Conservation (phyloP, 1,140 invertebrate species). For the Neodiprion virginianus region DNA sequence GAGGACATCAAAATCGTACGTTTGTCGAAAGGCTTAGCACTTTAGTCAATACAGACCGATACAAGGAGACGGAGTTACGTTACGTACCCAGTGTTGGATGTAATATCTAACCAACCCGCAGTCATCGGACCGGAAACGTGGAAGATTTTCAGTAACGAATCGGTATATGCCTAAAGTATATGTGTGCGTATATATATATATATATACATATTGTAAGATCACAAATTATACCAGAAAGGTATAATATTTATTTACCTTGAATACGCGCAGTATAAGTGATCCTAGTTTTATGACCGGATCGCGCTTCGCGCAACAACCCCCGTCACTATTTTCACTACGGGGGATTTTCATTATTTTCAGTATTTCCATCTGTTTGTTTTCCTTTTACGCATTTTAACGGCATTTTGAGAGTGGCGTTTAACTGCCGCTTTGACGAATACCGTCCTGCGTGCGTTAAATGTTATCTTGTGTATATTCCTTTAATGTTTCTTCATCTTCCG, state of each 20-base stretch:
- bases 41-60: slow-evolving; percentile 43
- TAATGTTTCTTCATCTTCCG: background rate
- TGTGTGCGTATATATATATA: no score
- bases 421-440: background rate
- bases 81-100: background rate
- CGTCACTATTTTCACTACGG: background rate
- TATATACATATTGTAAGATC: background rate
- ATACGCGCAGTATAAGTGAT: background rate
- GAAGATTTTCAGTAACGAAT: no score
- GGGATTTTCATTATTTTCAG: background rate
- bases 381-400: background rate
- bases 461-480: background rate
- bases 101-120: background rate
- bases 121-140: no score
- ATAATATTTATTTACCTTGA: background rate
- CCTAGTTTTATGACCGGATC: background rate
- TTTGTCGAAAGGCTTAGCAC: slow-evolving; percentile 47
- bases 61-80: slow-evolving; percentile 22
- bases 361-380: background rate
- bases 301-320: no score
- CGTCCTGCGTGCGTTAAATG: background rate
- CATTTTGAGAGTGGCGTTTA: background rate
- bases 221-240: background rate
- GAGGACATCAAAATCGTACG: slow-evolving; percentile 26
- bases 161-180: no score